Evolutionary conservation across 2,113 vertebrate species (phyloP), one percentile per base, ranked within the genome.

Genomic region (Cynopterus brachyotis): DNA sequence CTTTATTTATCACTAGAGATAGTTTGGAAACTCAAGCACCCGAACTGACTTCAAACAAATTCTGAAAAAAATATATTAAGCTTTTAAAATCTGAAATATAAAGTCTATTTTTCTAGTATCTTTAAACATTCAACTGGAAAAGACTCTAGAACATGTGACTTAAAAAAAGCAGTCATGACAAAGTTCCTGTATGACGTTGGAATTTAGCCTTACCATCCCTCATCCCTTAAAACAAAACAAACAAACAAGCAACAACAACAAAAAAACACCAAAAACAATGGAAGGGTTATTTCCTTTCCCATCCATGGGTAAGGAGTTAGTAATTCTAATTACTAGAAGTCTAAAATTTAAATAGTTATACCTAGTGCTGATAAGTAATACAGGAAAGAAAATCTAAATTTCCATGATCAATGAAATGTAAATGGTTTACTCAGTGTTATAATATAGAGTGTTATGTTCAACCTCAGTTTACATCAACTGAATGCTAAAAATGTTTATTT

Each of bases 261-360:
- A 32, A 67, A 35, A 67, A 35, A 35, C 66, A 67, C 66, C 66
- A 67, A 62, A 72, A 88, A 66, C 55, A 70, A 26, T 19, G 2
- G 30, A 78, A 93, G 16, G n/a, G n/a, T 81, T 73, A 70, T 26
- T 89, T 91, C 13, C 55, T 91, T 94, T 94, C 60, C 60, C 40
- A 30, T 26, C 32, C 28, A 75, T n/a, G 30, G 35, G 30, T 28
- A 78, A 45, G 28, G n/a, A 88, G 35, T 50, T 53, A 55, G n/a
- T 76, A 69, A 50, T 83, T 94, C 78, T 72, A 15, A 70, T 53
- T 9, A 78, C 24, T 32, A 45, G 73, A 91, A 73, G 7, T 80
- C 50, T 90, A 94, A 78, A 47, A 32, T 80, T 50, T 85, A 19
- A 60, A 12, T 32, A 88, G 26, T 15, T 57, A 55, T 60, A 42